Evolutionary conservation across 2,888 invertebrate species (phyloP).

Genomic region (Notodonta dromedarius): DNA sequence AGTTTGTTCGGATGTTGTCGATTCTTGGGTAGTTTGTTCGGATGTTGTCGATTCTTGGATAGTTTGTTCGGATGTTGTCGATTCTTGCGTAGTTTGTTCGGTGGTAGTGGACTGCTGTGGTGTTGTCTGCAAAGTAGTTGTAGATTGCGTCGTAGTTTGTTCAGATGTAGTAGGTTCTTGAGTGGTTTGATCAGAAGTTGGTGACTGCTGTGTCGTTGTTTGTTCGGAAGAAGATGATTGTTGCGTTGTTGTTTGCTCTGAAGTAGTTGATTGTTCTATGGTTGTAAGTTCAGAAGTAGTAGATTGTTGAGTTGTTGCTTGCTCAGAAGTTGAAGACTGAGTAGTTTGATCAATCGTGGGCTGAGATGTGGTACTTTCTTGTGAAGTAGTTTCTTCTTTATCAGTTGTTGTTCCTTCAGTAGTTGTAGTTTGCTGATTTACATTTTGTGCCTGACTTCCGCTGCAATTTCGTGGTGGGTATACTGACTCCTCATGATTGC

Average conservation of each 20-base stretch:
- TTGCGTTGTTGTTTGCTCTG: slow-evolving; percentile 39
- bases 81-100: slow-evolving; percentile 29
- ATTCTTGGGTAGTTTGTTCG: no score
- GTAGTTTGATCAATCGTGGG: slow-evolving; percentile 26
- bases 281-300: slow-evolving; percentile 28
- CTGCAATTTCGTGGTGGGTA: slow-evolving; percentile 82
- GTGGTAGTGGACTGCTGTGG: slow-evolving; percentile 24
- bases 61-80: slow-evolving; percentile 10
- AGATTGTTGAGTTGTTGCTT: slow-evolving; percentile 22
- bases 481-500: slow-evolving; percentile 87
- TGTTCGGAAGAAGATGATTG: slow-evolving; percentile 25
- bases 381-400: slow-evolving; percentile 35
- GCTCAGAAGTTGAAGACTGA: slow-evolving; percentile 21
- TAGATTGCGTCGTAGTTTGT: slow-evolving; percentile 28
- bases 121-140: slow-evolving; percentile 14
- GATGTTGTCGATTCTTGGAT: slow-evolving; percentile 31
- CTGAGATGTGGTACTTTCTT: slow-evolving; percentile 1
- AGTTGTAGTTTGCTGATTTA: slow-evolving; percentile 34
- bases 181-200: slow-evolving; percentile 17
- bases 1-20: slow-evolving; percentile 39
- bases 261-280: slow-evolving; percentile 32
- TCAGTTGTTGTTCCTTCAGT: slow-evolving; percentile 43
- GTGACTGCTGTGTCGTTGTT: slow-evolving; percentile 28
- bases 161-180: slow-evolving; percentile 24
- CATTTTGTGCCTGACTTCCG: slow-evolving; percentile 56